phyloP scores from a whole-genome alignment of 2,888 invertebrate genomes.

The Eupithecia inturbata region DNA sequence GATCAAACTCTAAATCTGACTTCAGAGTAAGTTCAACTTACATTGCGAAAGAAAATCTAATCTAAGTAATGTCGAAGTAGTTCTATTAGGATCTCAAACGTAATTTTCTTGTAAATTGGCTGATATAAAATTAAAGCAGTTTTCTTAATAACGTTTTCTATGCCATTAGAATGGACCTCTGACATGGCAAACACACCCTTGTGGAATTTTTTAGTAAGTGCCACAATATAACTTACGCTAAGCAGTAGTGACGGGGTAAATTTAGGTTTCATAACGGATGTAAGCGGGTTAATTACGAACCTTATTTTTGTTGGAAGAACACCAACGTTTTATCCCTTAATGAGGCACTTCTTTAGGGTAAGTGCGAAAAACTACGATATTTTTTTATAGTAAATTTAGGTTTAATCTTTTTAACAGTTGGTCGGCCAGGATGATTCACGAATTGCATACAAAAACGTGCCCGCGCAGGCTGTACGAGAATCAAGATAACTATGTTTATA shows the following conservation, averaged over 20 bases:
- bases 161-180: neutral
- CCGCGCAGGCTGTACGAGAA: neutral
- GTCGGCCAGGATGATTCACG: no score
- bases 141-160: constrained; percentile 3
- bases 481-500: neutral
- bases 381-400: no score
- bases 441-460: no score
- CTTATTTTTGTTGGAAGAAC: no score
- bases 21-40: constrained; percentile 5
- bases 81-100: constrained; percentile 6
- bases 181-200: constrained; percentile 47
- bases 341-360: no score
- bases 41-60: constrained; percentile 6
- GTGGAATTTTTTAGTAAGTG: constrained; percentile 48
- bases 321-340: no score
- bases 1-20: neutral
- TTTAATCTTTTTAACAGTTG: no score
- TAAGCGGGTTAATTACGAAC: no score
- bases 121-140: neutral
- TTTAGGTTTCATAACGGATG: no score
- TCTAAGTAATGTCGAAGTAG: neutral
- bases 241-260: no score
- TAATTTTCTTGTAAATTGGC: constrained; percentile 14
- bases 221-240: constrained; percentile 5
- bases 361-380: no score